Base-by-base conservation (phyloP, 2,113 vertebrate species). In the Desmodus rotundus region DNA sequence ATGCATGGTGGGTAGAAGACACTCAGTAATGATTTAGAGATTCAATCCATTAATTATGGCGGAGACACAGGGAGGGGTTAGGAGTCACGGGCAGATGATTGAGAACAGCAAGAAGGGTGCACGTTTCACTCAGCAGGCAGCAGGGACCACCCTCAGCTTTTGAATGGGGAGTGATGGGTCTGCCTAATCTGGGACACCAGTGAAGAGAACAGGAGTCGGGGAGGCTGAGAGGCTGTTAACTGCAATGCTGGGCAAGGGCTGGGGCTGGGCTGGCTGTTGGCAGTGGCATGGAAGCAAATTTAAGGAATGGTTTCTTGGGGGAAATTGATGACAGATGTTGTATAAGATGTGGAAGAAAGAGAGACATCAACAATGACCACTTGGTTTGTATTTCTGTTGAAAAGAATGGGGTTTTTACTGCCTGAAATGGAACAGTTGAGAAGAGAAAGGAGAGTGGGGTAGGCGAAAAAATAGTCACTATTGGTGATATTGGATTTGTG, bases 51-150 rank as follows among this genome's bases (percentile, higher is more conserved):
- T 41, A 8, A 16, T 41, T 74, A 50, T 52, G 90, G 87, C 22
- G 26, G 63, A 41, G 36, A 61, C 2, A 13, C 43, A 47, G 85
- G 83, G 3, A 56, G 16, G 31, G 14, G 0, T 10, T 38, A 67
- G n/a, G 20, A 65, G 31, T 61, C 74, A n/a, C 0, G 0, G 28
- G 36, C 2, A 1, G 7, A 3, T 7, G 28, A 22, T 43, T 47
- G 70, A 65, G 36, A 88, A 56, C 28, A 77, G 61, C 3, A 2
- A 85, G 50, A 12, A 3, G 19, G 45, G 10, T 12, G 1, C 15
- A 11, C 0, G 4, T 43, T 45, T 43, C 15, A 33, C 16, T 83
- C 26, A 58, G 11, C 19, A 61, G 54, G 17, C 54, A 41, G 26
- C 33, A 13, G 56, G 38, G 19, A 76, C 15, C 43, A 68, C 6